Percentiles rank a stretch among this genome's conserved stretches.
These are phyloP conservation scores for Hippasteria phrygiana DNA, from an alignment of 53 echinoderm and acorn worm species.

Conservation along the genomic window DNA sequence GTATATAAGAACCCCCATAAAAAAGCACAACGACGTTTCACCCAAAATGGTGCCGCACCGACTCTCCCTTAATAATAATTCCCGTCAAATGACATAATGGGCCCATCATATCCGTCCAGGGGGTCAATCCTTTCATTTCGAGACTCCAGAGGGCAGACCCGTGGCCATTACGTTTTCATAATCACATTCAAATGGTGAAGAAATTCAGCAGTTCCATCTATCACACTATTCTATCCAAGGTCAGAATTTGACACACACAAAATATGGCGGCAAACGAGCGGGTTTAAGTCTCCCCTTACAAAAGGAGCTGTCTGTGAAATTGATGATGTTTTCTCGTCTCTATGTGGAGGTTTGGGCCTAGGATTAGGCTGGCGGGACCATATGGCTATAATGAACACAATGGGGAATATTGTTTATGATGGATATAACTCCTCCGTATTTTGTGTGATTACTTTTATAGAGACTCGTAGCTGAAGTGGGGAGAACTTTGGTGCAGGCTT, in stretches of 20 bases:
- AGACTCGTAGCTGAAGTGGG: too few species aligned
- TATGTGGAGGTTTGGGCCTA: background rate
- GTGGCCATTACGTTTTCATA: background rate
- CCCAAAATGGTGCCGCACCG: too few species aligned
- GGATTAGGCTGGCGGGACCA: background rate
- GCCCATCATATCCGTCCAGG: background rate
- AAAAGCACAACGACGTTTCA: too few species aligned
- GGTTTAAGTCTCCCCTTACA: background rate
- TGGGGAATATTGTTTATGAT: background rate
- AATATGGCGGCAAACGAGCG: background rate
- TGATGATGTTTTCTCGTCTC: conserved; percentile 28
- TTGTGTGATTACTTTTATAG: too few species aligned
- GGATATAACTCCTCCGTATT: background rate
- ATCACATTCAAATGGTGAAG: conserved; percentile 24
- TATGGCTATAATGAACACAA: background rate
- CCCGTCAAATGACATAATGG: background rate
- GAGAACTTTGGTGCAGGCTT: too few species aligned
- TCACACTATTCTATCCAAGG: conserved; percentile 7
- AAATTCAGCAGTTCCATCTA: conserved; percentile 20
- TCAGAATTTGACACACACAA: background rate
- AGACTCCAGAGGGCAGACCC: background rate
- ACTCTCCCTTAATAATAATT: background rate
- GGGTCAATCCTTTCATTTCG: background rate
- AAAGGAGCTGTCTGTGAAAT: conserved; percentile 25
- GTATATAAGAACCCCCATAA: background rate